A percentile compares a stretch with the other conserved stretches of the same genome.
Evolutionary conservation across 1,140 invertebrate genomes (phyloP).

Genomic region (Phortica variegata): DNA sequence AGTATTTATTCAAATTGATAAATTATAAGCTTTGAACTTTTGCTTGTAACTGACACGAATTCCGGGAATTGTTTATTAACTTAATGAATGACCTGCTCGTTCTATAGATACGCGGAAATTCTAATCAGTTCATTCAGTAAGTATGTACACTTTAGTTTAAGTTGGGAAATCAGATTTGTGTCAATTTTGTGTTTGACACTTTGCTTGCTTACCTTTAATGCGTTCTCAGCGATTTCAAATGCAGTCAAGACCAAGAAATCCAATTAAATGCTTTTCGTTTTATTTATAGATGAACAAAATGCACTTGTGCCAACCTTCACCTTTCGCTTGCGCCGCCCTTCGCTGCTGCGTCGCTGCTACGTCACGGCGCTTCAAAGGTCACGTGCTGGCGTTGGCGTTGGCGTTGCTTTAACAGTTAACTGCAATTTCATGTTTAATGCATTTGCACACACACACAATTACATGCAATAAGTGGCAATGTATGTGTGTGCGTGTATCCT

Average conservation of each 20-base stretch:
- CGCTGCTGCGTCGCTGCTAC: conserved; percentile 38
- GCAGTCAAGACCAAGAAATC: conserved; percentile 22
- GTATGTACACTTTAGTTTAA: not conserved
- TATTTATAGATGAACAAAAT: not conserved
- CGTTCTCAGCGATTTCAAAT: too few relatives aligned
- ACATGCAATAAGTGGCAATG: conserved; percentile 14
- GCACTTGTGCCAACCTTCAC: not conserved
- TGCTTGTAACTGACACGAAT: too few relatives aligned
- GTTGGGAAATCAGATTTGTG: conserved; percentile 10
- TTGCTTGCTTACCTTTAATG: too few relatives aligned
- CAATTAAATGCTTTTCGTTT: conserved; percentile 33
- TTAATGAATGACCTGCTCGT: too few relatives aligned
- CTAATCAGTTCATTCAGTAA: conserved; percentile 14
- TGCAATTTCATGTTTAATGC: not conserved
- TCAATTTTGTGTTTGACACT: conserved; percentile 6
- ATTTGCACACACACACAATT: conserved; percentile 9
- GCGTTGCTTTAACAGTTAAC: conserved; percentile 29
- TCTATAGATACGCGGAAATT: too few relatives aligned
- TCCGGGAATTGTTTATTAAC: conserved; percentile 2
- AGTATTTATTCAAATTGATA: too few relatives aligned
- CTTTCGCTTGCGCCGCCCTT: too few relatives aligned
- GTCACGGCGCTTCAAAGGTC: conserved; percentile 29
- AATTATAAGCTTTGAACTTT: too few relatives aligned
- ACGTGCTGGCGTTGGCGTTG: conserved; percentile 10
- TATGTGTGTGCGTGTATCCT: conserved; percentile 7